A percentile compares a stretch with the other conserved stretches of the same genome.
These are phyloP conservation scores for Drosophila jambulina DNA, from an alignment of 1,140 invertebrate species.

Conservation along the genomic window DNA sequence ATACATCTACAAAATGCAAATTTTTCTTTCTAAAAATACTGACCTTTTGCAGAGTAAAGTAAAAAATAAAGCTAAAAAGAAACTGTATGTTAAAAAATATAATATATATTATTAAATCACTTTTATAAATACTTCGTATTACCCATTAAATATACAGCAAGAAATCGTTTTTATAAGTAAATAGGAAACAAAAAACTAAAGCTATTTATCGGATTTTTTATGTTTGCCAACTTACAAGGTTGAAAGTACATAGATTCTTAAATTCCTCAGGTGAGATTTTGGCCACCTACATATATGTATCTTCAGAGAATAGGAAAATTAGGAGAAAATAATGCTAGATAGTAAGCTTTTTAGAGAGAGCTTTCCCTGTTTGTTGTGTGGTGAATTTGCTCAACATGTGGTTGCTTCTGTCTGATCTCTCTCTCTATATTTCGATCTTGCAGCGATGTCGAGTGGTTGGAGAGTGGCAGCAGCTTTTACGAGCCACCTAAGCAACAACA, in stretches of 20 bases:
- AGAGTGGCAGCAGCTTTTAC: slow-evolving; percentile 74
- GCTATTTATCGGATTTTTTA: neutral
- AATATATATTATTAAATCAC: neutral
- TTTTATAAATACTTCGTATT: neutral
- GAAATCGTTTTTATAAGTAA: slow-evolving; percentile 9
- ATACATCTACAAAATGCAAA: too few species aligned
- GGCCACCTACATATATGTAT: neutral
- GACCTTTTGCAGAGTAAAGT: too few species aligned
- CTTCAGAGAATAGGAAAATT: neutral
- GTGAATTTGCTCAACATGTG: slow-evolving; percentile 77
- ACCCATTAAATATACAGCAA: neutral
- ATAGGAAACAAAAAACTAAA: neutral
- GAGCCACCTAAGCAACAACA: slow-evolving; percentile 64
- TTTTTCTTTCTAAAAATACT: neutral
- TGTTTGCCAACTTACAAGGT: neutral
- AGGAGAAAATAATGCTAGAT: neutral
- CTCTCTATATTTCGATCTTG: slow-evolving; percentile 52
- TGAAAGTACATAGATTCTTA: neutral
- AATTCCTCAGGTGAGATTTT: slow-evolving; percentile 16
- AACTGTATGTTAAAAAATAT: neutral
- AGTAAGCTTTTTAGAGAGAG: slow-evolving; percentile 32
- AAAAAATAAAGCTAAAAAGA: neutral
- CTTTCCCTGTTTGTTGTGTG: slow-evolving; percentile 69
- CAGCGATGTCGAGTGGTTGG: slow-evolving; percentile 75
- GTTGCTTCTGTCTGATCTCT: slow-evolving; percentile 45